Base-by-base conservation (phyloP, 1,140 invertebrate species). In the Anoplolepis gracilipes region DNA sequence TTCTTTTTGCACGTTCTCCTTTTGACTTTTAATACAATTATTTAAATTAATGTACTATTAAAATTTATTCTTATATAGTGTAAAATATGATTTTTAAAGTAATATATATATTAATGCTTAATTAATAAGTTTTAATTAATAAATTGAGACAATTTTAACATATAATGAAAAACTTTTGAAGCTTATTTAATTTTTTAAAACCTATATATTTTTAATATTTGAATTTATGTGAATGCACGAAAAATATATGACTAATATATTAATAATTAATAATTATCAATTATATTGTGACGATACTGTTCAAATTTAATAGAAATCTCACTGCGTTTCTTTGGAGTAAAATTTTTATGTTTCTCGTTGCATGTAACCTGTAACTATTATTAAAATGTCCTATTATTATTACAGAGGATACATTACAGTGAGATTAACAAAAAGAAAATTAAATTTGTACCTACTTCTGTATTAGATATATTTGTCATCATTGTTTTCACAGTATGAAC, bases 301-400 rank as follows among this genome's bases (percentile, higher is more conserved):
- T 87, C 61, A 39, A 89, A 62, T 67, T 87, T 92, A 2, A 86
- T 67, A 30, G 89, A 90, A 67, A 93, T 86, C 3, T 79, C n/a
- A 55, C 92, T 93, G 53, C 67, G 89, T 69, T 88, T 90, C 84
- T 93, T 93, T 33, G 89, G 53, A 25, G 73, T 64, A 53, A 92
- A 93, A 62, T 53, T 81, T 67, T 69, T 13, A 0, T n/a, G 1
- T 36, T 36, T 67, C 22, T 53, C 10, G 30, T n/a, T 36, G 7
- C 16, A 53, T 8, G 30, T n/a, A 46, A 1, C 5, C 86, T 88
- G 72, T 16, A 88, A 88, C 61, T 11, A 25, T 39, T 3, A 78
- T 59, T 22, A 42, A 61, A 87, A 87, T 55, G 22, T 22, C 10
- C 5, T 46, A 64, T n/a, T 36, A 39, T 42, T 67, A 46, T 75